phyloP scores from a whole-genome alignment of 2,888 invertebrate species.

The Heliconius aoede region DNA sequence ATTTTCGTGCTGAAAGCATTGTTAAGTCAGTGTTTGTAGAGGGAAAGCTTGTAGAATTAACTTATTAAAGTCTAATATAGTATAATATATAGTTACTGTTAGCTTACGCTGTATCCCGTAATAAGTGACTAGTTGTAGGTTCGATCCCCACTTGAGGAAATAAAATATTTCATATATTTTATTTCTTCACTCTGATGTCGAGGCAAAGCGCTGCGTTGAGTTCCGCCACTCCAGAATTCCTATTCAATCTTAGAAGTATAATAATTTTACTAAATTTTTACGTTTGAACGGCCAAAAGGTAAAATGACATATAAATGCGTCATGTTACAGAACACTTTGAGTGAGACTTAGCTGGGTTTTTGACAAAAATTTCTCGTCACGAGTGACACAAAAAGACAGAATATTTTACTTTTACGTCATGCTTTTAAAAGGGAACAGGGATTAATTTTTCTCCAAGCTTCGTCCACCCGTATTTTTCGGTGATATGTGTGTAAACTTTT shows the following conservation, averaged over 20 bases:
- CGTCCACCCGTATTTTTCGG: constrained; percentile 41
- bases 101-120: no score
- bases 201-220: no score
- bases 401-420: constrained; percentile 37
- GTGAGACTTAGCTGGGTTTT: constrained; percentile 16
- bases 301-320: constrained; percentile 14
- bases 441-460: constrained; percentile 28
- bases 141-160: no score
- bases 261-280: background rate
- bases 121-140: no score
- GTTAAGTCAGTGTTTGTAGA: background rate
- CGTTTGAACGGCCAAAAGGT: background rate
- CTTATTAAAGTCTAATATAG: background rate
- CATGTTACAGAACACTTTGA: constrained; percentile 19
- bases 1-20: constrained; percentile 18
- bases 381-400: constrained; percentile 35
- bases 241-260: background rate
- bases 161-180: no score
- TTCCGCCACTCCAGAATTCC: no score
- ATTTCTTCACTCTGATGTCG: no score
- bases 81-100: background rate
- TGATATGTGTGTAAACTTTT: constrained; percentile 33
- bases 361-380: constrained; percentile 11
- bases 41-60: background rate
- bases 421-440: constrained; percentile 29